Evolutionary conservation across 2,113 vertebrate species (phyloP).

Genomic region (Dendrocopos noguchii): DNA sequence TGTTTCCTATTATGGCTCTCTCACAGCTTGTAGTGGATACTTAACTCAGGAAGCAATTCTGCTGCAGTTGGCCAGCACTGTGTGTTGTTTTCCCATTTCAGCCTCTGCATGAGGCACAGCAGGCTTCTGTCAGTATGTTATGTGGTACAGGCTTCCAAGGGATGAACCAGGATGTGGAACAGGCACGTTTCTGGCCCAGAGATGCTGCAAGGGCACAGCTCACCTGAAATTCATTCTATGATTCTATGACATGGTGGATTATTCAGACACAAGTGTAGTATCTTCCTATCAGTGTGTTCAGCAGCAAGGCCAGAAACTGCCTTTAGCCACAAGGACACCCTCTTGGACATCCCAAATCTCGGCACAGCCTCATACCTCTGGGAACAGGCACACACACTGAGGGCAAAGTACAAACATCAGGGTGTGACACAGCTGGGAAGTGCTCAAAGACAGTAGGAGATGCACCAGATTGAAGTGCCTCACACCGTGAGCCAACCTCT

Average conservation of each 20-base stretch:
- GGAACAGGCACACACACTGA: accelerated
- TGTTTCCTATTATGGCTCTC: accelerated
- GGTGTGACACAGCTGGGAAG: no score
- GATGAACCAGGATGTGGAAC: neutral
- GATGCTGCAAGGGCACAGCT: neutral
- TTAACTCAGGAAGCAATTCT: neutral
- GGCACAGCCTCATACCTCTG: neutral
- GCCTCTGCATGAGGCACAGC: accelerated
- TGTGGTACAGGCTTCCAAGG: accelerated
- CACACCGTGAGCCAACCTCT: neutral
- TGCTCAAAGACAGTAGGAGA: neutral
- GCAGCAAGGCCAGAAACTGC: neutral
- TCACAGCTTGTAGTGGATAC: neutral
- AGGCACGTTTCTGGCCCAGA: accelerated
- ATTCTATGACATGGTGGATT: no score
- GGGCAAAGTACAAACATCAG: accelerated
- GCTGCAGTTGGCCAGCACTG: neutral
- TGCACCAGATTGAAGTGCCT: neutral
- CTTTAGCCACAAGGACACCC: neutral
- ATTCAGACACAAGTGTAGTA: accelerated
- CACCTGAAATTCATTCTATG: no score
- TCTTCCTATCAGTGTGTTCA: accelerated
- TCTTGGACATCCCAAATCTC: accelerated
- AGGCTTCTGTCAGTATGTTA: accelerated
- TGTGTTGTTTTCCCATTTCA: neutral